phyloP scores from a whole-genome alignment of 2,888 invertebrate species.

The Mythimna pallens region DNA sequence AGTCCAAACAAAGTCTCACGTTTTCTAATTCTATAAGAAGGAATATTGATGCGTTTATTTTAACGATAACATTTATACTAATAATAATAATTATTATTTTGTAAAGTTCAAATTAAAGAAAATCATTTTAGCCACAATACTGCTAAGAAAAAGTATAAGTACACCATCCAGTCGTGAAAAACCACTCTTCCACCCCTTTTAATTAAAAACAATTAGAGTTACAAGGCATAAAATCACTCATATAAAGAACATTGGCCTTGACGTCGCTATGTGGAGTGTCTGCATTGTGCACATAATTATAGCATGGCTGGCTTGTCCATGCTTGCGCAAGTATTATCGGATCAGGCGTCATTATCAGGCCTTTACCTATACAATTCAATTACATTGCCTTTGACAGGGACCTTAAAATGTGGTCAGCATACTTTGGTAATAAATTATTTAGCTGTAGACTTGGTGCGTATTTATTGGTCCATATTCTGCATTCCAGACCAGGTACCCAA shows the following conservation, averaged over 20 bases:
- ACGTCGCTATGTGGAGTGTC: slow-evolving; percentile 54
- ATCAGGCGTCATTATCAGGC: slow-evolving; percentile 67
- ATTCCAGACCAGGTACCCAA: slow-evolving; percentile 16
- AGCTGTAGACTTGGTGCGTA: slow-evolving; percentile 3
- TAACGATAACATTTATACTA: neutral
- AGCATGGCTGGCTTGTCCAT: slow-evolving; percentile 52
- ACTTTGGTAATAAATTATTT: slow-evolving; percentile 28
- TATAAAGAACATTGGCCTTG: slow-evolving; percentile 57
- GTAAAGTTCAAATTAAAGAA: neutral
- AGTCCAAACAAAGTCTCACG: slow-evolving; percentile 20
- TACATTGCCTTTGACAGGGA: slow-evolving; percentile 51
- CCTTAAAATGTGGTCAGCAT: slow-evolving; percentile 46
- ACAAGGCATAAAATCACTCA: slow-evolving; percentile 23
- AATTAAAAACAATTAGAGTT: slow-evolving; percentile 26
- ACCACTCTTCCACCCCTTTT: slow-evolving; percentile 10
- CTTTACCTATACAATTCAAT: slow-evolving; percentile 71
- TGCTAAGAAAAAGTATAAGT: neutral
- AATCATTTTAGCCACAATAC: neutral
- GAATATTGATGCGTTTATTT: slow-evolving; percentile 33
- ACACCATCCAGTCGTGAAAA: neutral
- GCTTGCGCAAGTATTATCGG: slow-evolving; percentile 69
- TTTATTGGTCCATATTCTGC: slow-evolving; percentile 9
- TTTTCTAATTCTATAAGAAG: slow-evolving; percentile 24
- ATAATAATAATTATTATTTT: too few relatives aligned
- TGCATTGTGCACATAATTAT: slow-evolving; percentile 65